phyloP scores from a whole-genome alignment of 2,888 invertebrate species.

The Andrena flavipes region DNA sequence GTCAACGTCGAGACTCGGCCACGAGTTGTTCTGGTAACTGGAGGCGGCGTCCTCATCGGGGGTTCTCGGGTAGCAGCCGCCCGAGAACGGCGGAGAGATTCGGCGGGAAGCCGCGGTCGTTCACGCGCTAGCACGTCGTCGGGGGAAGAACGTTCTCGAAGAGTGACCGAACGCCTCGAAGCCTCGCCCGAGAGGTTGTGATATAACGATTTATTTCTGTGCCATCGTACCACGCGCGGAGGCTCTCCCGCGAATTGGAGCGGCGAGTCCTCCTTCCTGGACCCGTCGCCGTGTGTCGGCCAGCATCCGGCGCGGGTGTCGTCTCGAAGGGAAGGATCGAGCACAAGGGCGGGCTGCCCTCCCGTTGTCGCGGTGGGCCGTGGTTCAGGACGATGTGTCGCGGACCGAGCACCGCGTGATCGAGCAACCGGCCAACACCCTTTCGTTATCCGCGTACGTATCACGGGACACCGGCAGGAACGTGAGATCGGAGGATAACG shows the following conservation, averaged over 20 bases:
- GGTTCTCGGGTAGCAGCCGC: neutral
- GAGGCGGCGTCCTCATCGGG: constrained; percentile 41
- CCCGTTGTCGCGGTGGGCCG: neutral
- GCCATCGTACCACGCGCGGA: constrained; percentile 64
- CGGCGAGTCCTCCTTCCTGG: constrained; percentile 32
- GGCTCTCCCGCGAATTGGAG: constrained; percentile 32
- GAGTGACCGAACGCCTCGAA: constrained; percentile 47
- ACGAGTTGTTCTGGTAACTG: constrained; percentile 83
- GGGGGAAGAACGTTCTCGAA: constrained; percentile 42
- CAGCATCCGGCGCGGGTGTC: neutral
- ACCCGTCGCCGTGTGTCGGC: constrained; percentile 34
- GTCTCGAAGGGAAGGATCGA: neutral
- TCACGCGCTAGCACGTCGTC: neutral
- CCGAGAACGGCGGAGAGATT: neutral
- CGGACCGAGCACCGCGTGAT: neutral
- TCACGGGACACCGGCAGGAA: constrained; percentile 32
- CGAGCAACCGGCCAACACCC: neutral
- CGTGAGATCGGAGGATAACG: constrained; percentile 25
- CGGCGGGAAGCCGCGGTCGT: constrained; percentile 8
- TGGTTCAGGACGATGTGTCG: constrained; percentile 7
- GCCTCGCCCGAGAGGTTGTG: constrained; percentile 73
- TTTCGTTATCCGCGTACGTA: neutral
- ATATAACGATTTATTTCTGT: constrained; percentile 71
- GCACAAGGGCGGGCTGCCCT: neutral
- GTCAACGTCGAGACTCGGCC: constrained; percentile 74